Percentiles rank a stretch among this genome's conserved stretches.
These are phyloP conservation scores for Bombus confusus DNA, from an alignment of 1,140 invertebrate species.

Conservation along the genomic window DNA sequence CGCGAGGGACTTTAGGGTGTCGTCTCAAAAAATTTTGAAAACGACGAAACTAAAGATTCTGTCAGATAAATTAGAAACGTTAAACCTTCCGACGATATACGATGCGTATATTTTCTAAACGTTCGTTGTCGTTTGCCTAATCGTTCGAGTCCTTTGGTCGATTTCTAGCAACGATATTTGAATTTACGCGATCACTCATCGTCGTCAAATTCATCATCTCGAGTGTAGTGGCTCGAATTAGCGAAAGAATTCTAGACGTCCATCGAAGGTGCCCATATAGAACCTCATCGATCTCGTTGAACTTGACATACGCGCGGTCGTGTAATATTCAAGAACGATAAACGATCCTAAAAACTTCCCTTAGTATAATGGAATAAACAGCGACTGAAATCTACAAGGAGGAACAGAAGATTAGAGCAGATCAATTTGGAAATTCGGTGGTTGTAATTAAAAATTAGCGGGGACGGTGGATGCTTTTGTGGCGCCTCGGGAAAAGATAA, in stretches of 20 bases:
- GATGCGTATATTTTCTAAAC: not conserved
- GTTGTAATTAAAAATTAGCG: slow-evolving; percentile 36
- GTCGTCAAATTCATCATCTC: too few species aligned
- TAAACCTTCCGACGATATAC: not conserved
- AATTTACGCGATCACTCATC: too few species aligned
- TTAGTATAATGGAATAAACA: not conserved
- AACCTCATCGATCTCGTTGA: too few species aligned
- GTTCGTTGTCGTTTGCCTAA: not conserved
- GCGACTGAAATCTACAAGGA: not conserved
- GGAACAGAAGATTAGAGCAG: too few species aligned
- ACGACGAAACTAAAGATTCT: not conserved
- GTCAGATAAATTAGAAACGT: not conserved
- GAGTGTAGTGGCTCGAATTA: too few species aligned
- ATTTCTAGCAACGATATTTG: too few species aligned
- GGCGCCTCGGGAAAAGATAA: slow-evolving; percentile 23
- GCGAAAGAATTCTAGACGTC: too few species aligned
- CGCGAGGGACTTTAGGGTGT: not conserved
- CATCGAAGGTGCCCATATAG: too few species aligned
- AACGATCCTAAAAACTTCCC: not conserved
- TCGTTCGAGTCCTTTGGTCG: too few species aligned
- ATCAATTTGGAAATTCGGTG: not conserved
- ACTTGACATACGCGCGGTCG: too few species aligned
- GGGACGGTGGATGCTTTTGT: slow-evolving; percentile 3
- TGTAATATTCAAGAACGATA: not conserved
- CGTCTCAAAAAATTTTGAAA: not conserved